Evolutionary conservation across 2,888 invertebrate species (phyloP), one percentile per base, ranked within the genome.

Genomic region (Calameuta filiformis): DNA sequence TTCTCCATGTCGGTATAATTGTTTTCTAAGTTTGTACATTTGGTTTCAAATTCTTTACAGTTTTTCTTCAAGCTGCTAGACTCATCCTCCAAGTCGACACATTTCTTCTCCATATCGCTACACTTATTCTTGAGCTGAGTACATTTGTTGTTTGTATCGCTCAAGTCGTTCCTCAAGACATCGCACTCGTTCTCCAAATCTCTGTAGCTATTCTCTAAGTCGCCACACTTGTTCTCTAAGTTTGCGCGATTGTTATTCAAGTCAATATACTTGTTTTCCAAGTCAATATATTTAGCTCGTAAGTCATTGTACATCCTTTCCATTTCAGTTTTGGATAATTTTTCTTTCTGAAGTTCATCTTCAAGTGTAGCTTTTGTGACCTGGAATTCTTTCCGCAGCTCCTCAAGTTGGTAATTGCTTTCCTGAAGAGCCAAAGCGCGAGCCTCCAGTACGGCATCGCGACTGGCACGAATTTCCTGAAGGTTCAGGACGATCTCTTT

Each of bases 401-500:
- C 69, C 11, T 83, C 79, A 30, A 88, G 76, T 4, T 80, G 81
- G 0, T 69, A 23, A 35, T 75, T 75, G 31, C 85, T 88, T 73
- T 89, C 87, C 33, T 84, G 80, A 0, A 89, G 76, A n/a, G 85
- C 83, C 77, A 85, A 82, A 4, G 82, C 83, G 75, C 88, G 88
- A 12, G 85, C 82, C 68, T 83, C 77, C 75, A 89, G 75, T 12
- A 86, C 83, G 15, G 82, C 82, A 40, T 87, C 87, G 35, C 89
- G 90, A 71, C 83, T 86, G 12, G 77, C 40, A 73, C 83, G 84
- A 9, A 87, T 82, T 77, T 89, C 85, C 35, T 89, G 86, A 6
- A 89, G 77, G 81, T 85, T 87, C 3, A 81, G 68, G 68, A 89
- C 86, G 4, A 88, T 73, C 75, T 89, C 89, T 15, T 89, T 87